Evolutionary conservation across 2,113 vertebrate genomes (phyloP).

Genomic region (Nematolebias whitei): DNA sequence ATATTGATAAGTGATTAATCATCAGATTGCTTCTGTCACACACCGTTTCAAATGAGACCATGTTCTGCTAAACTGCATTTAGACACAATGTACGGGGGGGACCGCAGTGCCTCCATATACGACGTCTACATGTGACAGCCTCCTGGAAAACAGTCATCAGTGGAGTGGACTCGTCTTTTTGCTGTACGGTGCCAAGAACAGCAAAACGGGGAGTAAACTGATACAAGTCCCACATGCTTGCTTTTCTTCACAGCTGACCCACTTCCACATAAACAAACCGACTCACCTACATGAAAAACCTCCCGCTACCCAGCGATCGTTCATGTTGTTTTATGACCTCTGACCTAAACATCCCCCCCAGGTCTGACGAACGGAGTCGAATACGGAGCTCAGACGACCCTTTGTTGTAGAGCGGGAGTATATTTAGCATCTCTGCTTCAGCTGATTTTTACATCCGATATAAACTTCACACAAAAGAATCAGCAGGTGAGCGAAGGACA

Average conservation of each 20-base stretch:
- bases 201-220: constrained; percentile 32
- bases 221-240: constrained; percentile 37
- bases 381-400: too few relatives aligned
- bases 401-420: too few relatives aligned
- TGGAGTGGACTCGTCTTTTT: constrained; percentile 11
- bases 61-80: constrained; percentile 4
- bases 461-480: too few relatives aligned
- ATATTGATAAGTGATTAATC: constrained; percentile 14
- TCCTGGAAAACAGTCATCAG: constrained; percentile 12
- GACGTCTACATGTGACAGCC: constrained; percentile 16
- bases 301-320: not conserved
- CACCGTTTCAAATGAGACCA: not conserved
- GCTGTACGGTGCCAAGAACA: not conserved
- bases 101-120: not conserved
- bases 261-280: constrained; percentile 46
- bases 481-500: too few relatives aligned
- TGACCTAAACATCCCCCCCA: constrained; percentile 10
- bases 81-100: constrained; percentile 6
- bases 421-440: too few relatives aligned
- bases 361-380: not conserved
- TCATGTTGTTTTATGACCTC: constrained; percentile 6
- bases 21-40: not conserved
- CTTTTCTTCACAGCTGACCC: constrained; percentile 56
- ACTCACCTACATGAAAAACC: constrained; percentile 32
- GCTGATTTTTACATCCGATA: too few relatives aligned